Base-by-base conservation (phyloP, 1,140 invertebrate species). In the Luehdorfia chinensis region DNA sequence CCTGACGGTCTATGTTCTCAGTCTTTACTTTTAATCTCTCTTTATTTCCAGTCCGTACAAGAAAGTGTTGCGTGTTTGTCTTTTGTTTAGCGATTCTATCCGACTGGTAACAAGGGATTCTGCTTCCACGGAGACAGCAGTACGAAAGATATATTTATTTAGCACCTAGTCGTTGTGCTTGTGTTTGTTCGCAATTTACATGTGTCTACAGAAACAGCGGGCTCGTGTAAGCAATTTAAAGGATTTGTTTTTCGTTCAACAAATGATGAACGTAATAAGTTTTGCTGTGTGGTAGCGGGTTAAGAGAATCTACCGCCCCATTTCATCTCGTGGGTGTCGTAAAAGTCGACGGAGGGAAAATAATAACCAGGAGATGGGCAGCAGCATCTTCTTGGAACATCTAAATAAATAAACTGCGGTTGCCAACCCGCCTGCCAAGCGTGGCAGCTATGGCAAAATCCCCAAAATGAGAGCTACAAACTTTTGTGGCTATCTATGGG, bases 1-100 rank as follows among this genome's bases (percentile, higher is more conserved):
- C n/a, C n/a, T n/a, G n/a, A n/a, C n/a, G n/a, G 36, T 6, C 4
- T 5, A 51, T 47, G 37, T 55, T 59, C 52, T 48, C 55, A 51
- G 62, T 59, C 57, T 45, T 64, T 66, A 73, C 63, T 76, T 76
- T 76, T 76, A 76, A 76, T 76, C 70, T 76, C 63, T 66, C 66
- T 74, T 70, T 76, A 72, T 69, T 76, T 72, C 59, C 58, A 49
- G 51, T 67, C 61, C 37, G 64, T 67, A 59, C 59, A 59, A 55
- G 55, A 59, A 56, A 66, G 67, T 67, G 68, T 74, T 72, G 73
- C 67, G 66, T 75, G 66, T 67, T 72, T 61, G 71, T 65, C 67
- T 73, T 64, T 67, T 69, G 73, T 72, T 64, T 60, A 64, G 52
- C 59, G 63, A 68, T 67, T 55, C 55, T 56, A 66, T 48, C 55